Evolutionary conservation across 2,797 vertebrate species (phyloP).

Genomic region (Tapera naevia): DNA sequence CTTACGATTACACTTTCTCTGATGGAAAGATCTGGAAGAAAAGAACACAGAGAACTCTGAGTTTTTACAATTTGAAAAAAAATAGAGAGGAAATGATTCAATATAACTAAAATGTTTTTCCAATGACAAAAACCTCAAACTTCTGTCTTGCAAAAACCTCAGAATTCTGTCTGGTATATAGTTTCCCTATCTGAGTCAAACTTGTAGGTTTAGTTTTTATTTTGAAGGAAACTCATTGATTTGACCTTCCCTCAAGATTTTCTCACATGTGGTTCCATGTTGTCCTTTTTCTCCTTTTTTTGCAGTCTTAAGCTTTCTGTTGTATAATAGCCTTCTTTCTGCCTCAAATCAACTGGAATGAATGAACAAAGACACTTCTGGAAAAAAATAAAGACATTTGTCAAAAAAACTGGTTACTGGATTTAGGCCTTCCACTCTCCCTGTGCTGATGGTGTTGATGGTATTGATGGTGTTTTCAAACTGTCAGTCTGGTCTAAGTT

Average conservation of each 20-base stretch:
- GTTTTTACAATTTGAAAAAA: not conserved
- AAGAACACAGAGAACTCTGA: not conserved
- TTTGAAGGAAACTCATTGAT: not conserved
- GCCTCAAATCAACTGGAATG: not conserved
- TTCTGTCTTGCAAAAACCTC: not conserved
- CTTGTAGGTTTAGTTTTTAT: not conserved
- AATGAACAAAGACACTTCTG: not conserved
- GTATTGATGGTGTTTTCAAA: not conserved
- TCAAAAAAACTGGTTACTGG: not conserved
- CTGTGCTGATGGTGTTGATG: not conserved
- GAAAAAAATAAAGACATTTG: not conserved
- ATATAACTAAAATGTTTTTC: slow-evolving; percentile 17
- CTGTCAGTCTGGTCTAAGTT: slow-evolving; percentile 4
- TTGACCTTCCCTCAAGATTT: slow-evolving; percentile 2
- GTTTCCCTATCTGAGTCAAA: not conserved
- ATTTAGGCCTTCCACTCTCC: not conserved
- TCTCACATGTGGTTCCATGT: not conserved
- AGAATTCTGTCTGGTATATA: not conserved
- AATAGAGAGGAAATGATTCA: not conserved
- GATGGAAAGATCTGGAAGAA: not conserved
- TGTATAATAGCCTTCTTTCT: not conserved
- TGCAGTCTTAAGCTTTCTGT: not conserved
- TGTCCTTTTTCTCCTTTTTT: not conserved
- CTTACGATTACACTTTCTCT: not conserved
- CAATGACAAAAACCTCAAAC: not conserved